Percentiles rank a stretch among this genome's conserved stretches.
phyloP scores from a whole-genome alignment of 2,113 vertebrate species.

The Hippopotamus amphibius region DNA sequence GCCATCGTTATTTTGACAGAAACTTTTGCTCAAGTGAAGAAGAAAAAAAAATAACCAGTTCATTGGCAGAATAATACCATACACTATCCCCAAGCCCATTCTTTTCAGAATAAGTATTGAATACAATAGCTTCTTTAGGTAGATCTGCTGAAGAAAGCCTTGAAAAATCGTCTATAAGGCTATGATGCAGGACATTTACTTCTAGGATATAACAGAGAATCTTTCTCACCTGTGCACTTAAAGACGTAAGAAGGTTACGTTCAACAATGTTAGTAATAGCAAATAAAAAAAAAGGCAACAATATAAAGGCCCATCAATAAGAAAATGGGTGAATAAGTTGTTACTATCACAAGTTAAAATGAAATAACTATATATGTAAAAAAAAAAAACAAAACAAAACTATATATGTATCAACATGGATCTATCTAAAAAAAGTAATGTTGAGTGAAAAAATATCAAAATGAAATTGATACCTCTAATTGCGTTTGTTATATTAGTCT shows the following conservation, averaged over 20 bases:
- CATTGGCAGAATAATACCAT: neutral
- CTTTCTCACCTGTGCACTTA: neutral
- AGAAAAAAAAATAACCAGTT: neutral
- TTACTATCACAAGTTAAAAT: neutral
- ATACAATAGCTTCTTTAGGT: neutral
- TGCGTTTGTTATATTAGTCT: neutral
- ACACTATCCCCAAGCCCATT: neutral
- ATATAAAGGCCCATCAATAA: neutral
- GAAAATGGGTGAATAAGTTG: neutral
- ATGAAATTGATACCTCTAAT: neutral
- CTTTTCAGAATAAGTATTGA: neutral
- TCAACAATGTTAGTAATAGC: neutral
- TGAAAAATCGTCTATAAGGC: neutral
- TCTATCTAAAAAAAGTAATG: neutral
- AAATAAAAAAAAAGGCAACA: neutral
- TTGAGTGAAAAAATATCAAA: neutral
- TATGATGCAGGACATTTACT: neutral
- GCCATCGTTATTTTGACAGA: neutral
- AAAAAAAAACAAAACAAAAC: too few relatives aligned
- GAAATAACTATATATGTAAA: too few relatives aligned
- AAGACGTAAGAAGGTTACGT: neutral
- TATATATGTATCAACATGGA: neutral
- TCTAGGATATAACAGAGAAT: neutral
- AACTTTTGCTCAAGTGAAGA: neutral
- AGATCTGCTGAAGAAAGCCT: neutral